These are phyloP conservation scores for Gopherus flavomarginatus DNA, from an alignment of 2,113 vertebrate genomes.

Conservation along the genomic window DNA sequence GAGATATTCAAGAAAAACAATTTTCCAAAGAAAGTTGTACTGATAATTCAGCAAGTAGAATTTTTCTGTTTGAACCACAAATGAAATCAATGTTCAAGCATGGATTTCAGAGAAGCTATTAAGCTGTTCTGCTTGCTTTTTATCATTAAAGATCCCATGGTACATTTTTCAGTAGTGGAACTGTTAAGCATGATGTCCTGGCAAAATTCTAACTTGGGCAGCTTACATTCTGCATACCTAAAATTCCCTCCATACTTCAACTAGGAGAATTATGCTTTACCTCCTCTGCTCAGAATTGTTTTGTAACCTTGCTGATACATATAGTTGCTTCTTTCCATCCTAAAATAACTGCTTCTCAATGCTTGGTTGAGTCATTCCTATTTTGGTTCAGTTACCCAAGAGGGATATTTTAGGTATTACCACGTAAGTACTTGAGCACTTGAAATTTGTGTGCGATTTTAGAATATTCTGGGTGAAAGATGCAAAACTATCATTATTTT, in stretches of 20 bases:
- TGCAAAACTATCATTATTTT: not conserved
- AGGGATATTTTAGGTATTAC: not conserved
- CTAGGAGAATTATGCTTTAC: not conserved
- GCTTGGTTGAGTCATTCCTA: not conserved
- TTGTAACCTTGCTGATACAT: not conserved
- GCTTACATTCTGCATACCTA: not conserved
- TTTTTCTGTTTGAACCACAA: rapidly evolving
- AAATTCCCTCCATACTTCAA: not conserved
- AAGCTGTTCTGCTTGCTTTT: not conserved
- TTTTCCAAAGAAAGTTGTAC: not conserved
- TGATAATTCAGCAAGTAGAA: not conserved
- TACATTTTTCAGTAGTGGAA: not conserved
- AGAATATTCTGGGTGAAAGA: not conserved
- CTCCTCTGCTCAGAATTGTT: not conserved
- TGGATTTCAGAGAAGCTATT: not conserved
- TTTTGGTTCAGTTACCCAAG: not conserved
- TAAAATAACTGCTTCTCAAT: not conserved
- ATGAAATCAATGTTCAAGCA: not conserved
- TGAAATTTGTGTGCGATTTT: not conserved
- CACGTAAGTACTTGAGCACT: not conserved
- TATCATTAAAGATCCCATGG: not conserved
- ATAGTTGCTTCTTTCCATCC: not conserved
- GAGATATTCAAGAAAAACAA: not conserved
- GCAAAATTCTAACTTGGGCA: not conserved
- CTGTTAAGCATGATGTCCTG: not conserved